Conservation (phyloP, 2,888 invertebrate species). For the Platypus cylindrus region DNA sequence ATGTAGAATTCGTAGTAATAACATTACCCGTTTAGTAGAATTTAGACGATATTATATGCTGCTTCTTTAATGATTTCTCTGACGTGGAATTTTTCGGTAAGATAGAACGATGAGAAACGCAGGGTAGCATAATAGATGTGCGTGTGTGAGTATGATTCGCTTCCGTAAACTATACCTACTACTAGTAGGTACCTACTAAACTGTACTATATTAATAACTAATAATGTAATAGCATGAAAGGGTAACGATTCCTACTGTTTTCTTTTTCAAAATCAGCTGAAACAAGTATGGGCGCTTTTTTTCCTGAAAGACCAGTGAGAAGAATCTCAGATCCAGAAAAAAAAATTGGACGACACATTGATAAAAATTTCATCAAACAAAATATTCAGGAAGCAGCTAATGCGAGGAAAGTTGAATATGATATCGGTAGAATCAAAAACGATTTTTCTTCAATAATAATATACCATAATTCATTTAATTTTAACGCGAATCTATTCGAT, state of each 20-base stretch:
- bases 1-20: no score
- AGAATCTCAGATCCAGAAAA: conserved; percentile 4
- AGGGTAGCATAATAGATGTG: no score
- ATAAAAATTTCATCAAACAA: conserved; percentile 17
- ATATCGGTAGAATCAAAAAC: conserved; percentile 7
- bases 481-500: background rate
- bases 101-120: no score
- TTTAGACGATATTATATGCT: no score
- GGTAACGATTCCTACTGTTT: background rate
- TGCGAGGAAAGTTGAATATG: conserved; percentile 19
- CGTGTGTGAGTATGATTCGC: no score
- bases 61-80: no score
- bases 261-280: background rate
- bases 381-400: conserved; percentile 16
- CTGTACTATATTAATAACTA: no score
- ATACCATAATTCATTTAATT: background rate
- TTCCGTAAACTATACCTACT: no score
- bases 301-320: conserved; percentile 6
- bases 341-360: conserved; percentile 7
- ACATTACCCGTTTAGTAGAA: no score
- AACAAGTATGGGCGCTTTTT: conserved; percentile 5
- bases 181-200: no score
- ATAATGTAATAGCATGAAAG: no score
- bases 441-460: background rate
- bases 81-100: no score